phyloP scores from a whole-genome alignment of 2,888 invertebrate genomes.

The Spodoptera exigua region DNA sequence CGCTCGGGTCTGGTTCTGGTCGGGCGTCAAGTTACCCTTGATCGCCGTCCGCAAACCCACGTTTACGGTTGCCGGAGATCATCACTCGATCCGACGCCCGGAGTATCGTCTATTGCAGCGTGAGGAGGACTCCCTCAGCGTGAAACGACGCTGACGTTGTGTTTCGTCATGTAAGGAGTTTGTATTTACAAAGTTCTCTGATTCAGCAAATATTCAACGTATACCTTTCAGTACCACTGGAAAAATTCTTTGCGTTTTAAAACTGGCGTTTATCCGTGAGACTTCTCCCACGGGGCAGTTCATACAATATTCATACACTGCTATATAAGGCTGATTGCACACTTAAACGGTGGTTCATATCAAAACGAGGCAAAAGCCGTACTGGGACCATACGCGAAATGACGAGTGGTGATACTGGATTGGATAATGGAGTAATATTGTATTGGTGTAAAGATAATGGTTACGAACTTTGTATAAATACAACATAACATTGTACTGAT shows the following conservation, averaged over 20 bases:
- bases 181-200: constrained; percentile 50
- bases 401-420: constrained; percentile 33
- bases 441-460: neutral
- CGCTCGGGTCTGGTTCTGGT: too few relatives aligned
- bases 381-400: constrained; percentile 40
- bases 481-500: too few relatives aligned
- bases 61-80: too few relatives aligned
- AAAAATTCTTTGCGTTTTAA: constrained; percentile 77
- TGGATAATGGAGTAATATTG: constrained; percentile 11
- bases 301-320: constrained; percentile 81
- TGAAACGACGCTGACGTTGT: too few relatives aligned
- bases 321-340: constrained; percentile 71
- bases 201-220: constrained; percentile 41
- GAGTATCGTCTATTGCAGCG: too few relatives aligned
- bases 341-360: constrained; percentile 58
- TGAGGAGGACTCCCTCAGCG: too few relatives aligned
- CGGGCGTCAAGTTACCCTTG: too few relatives aligned
- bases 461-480: neutral
- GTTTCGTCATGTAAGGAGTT: too few relatives aligned
- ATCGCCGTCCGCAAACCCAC: too few relatives aligned
- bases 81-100: too few relatives aligned
- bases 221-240: constrained; percentile 64
- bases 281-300: constrained; percentile 78
- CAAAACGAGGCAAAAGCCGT: constrained; percentile 40
- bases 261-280: constrained; percentile 78